These are phyloP conservation scores for Halcyon badia DNA, from an alignment of 2,797 vertebrate genomes.

Conservation along the genomic window DNA sequence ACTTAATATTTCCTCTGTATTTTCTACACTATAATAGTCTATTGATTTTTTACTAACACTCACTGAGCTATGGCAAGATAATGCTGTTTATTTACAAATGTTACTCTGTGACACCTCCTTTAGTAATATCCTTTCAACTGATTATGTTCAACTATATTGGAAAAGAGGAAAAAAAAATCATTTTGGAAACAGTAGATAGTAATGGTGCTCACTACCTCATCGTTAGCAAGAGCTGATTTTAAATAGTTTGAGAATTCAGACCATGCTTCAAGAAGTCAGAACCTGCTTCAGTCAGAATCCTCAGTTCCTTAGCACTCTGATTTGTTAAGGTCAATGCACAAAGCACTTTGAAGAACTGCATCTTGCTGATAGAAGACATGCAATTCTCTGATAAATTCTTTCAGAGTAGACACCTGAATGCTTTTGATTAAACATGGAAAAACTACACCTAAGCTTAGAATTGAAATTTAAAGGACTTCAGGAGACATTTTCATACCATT, in stretches of 20 bases:
- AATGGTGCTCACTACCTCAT: not conserved
- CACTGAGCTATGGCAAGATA: not conserved
- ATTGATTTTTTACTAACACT: not conserved
- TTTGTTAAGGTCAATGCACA: slow-evolving; percentile 26
- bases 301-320: not conserved
- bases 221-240: not conserved
- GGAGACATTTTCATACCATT: not conserved
- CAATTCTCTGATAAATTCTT: not conserved
- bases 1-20: not conserved
- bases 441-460: slow-evolving; percentile 17
- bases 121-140: not conserved
- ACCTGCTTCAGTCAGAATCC: not conserved
- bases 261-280: not conserved
- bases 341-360: slow-evolving; percentile 19
- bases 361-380: slow-evolving; percentile 13
- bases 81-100: not conserved
- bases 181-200: not conserved
- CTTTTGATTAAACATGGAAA: slow-evolving; percentile 71
- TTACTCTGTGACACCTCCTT: not conserved
- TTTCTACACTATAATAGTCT: not conserved
- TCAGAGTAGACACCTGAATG: slow-evolving; percentile 11
- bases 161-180: not conserved
- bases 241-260: not conserved
- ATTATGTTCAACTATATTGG: not conserved
- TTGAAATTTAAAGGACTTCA: slow-evolving; percentile 11